Evolutionary conservation across 53 echinoderm and acorn worm genomes (phyloP), one percentile per base, ranked within the genome.

Genomic region (Holothuria scabra): DNA sequence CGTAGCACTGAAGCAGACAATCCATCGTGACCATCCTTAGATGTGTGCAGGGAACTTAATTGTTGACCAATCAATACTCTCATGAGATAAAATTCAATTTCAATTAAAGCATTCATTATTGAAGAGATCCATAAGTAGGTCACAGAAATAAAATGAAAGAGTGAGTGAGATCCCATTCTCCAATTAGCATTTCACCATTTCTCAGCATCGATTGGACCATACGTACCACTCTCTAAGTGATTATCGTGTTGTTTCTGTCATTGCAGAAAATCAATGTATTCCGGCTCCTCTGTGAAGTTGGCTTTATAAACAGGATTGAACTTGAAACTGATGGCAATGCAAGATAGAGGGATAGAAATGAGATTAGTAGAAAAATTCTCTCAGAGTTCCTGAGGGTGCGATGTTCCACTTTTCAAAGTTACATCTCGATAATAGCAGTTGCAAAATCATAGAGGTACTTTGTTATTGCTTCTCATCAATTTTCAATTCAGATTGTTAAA

Each of bases 41-140:
- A 52, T 52, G 52, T 52, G 52, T 18, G 52, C 14, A 16, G 52
- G 52, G 52, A 46, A 46, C 44, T 44, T 72, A 72, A 48, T 72
- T 72, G 72, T 72, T 72, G 48, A 72, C 72, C 72, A 72, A 72
- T 72, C 72, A 72, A 72, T 72, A 72, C 72, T 72, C 8, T n/a
- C 13, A 72, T 72, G 48, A 72, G 46, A 72, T 72, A 72, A 72
- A 72, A 72, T 34, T 72, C 72, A 72, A 72, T 72, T 72, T 72
- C 72, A 72, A 72, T 72, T 72, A 72, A 46, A 34, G 72, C 46
- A 20, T 72, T 71, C 71, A 71, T 71, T 71, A 41, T 71, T 38
- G 71, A 46, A 71, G 71, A 46, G 71, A 71, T 71, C 46, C 44
- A 12, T 71, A 71, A 71, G 44, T 71, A 71, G 71, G 71, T 71